Percentiles rank a stretch among this genome's conserved stretches.
Evolutionary conservation across 1,140 invertebrate genomes (phyloP).

Genomic region (Drosophila carrolli): DNA sequence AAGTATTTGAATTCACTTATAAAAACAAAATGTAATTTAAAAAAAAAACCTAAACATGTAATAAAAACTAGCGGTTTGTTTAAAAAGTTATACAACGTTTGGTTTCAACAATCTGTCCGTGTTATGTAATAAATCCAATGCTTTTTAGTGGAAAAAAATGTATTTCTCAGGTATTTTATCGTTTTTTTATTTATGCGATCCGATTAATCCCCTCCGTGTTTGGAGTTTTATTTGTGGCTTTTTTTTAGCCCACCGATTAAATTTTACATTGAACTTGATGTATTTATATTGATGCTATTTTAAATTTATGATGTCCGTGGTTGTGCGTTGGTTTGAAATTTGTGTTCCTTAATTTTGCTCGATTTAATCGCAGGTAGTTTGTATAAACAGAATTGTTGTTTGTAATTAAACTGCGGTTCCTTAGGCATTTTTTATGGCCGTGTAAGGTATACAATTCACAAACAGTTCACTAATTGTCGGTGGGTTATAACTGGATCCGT

Average conservation of each 20-base stretch:
- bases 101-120: background rate
- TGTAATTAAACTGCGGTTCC: conserved; percentile 40
- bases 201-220: conserved; percentile 2
- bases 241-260: background rate
- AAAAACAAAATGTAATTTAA: no score
- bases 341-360: conserved; percentile 12
- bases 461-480: conserved; percentile 10
- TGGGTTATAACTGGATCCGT: conserved; percentile 1
- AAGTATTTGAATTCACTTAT: no score
- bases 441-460: conserved; percentile 10
- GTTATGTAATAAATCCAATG: background rate
- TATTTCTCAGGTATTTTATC: background rate
- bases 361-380: conserved; percentile 13
- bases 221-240: conserved; percentile 10
- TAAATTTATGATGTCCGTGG: conserved; percentile 19
- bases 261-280: conserved; percentile 15
- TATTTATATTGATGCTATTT: conserved; percentile 17
- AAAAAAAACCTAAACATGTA: no score
- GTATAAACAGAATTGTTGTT: conserved; percentile 45
- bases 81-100: no score
- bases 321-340: conserved; percentile 1
- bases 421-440: conserved; percentile 12
- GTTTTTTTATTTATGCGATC: conserved; percentile 7
- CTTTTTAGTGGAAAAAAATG: background rate
- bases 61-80: no score